Evolutionary conservation across 2,113 vertebrate species (phyloP).

Genomic region (Scopus umbretta): DNA sequence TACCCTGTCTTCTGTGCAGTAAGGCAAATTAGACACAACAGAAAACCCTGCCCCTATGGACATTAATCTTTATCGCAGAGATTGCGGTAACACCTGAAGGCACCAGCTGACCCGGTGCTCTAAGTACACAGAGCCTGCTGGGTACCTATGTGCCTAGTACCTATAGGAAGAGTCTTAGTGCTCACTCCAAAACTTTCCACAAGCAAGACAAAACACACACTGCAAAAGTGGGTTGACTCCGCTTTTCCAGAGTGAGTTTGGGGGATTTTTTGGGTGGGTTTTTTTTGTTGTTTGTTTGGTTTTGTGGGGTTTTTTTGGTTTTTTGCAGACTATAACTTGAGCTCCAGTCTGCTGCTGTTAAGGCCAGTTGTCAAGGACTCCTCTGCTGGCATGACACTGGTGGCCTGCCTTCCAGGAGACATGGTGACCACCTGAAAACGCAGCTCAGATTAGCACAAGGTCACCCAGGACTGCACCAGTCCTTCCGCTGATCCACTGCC

Average conservation of each 20-base stretch:
- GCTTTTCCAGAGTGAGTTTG: no score
- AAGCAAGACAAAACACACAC: no score
- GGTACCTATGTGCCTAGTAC: no score
- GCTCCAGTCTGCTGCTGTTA: not conserved
- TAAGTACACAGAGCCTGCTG: no score
- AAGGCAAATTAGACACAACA: not conserved
- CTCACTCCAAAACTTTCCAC: not conserved
- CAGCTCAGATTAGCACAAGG: not conserved
- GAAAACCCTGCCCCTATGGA: not conserved
- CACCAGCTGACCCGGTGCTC: no score
- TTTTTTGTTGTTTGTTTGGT: no score
- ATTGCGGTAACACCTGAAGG: not conserved
- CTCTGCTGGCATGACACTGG: rapidly evolving
- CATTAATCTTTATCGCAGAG: not conserved
- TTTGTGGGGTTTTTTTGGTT: not conserved
- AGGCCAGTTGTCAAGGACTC: rapidly evolving
- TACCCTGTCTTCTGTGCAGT: not conserved
- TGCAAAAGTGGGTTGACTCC: not conserved
- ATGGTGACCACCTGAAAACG: not conserved
- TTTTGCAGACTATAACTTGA: not conserved
- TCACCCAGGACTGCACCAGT: not conserved
- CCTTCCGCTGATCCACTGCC: not conserved
- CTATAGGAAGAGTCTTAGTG: not conserved
- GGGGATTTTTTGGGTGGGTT: no score
- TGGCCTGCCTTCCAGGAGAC: not conserved